A percentile compares a stretch with the other conserved stretches of the same genome.
These are phyloP conservation scores for Aleiodes alternator DNA, from an alignment of 2,888 invertebrate genomes.

Conservation along the genomic window DNA sequence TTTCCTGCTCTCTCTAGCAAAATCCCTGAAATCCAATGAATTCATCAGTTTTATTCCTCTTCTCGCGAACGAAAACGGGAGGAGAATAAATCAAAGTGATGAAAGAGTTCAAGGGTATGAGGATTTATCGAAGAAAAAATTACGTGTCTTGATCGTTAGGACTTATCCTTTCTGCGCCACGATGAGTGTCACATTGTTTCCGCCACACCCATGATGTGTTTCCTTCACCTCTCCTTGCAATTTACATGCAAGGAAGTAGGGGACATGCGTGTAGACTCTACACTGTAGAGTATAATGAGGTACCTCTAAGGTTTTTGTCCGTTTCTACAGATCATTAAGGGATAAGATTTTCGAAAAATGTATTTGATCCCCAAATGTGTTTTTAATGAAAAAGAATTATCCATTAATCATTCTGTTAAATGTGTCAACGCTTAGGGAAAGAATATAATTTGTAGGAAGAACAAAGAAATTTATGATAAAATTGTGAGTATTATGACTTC, in stretches of 20 bases:
- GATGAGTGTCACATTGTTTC: slow-evolving; percentile 63
- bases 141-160: slow-evolving; percentile 17
- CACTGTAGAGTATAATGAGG: neutral
- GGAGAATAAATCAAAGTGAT: slow-evolving; percentile 14
- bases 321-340: slow-evolving; percentile 20
- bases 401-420: slow-evolving; percentile 15
- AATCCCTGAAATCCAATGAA: no score
- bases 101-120: slow-evolving; percentile 27
- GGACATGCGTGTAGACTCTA: neutral
- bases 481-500: neutral
- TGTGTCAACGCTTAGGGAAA: neutral
- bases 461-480: no score
- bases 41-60: neutral
- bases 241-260: slow-evolving; percentile 33
- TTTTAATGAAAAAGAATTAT: slow-evolving; percentile 42
- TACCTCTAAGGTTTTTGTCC: slow-evolving; percentile 33
- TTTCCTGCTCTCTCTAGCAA: no score
- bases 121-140: slow-evolving; percentile 40
- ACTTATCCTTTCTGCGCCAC: slow-evolving; percentile 54
- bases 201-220: slow-evolving; percentile 56
- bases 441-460: neutral
- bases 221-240: slow-evolving; percentile 26
- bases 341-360: neutral
- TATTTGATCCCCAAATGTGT: neutral
- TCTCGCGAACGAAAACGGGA: slow-evolving; percentile 19